A percentile compares a stretch with the other conserved stretches of the same genome.
These are phyloP conservation scores for Philonicus albiceps DNA, from an alignment of 2,888 invertebrate species.

Conservation along the genomic window DNA sequence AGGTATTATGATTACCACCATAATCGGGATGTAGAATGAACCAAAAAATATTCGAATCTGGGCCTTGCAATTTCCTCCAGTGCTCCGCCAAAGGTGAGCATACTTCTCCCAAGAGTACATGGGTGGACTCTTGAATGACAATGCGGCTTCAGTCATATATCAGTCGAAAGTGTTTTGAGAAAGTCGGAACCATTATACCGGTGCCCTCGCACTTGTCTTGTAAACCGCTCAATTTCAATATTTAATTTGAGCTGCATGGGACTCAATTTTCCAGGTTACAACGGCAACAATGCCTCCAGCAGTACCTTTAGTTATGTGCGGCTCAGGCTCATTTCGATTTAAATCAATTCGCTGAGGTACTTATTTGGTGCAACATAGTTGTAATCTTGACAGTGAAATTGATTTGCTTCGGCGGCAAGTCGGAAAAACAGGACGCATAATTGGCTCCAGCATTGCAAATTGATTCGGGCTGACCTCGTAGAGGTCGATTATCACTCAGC, in stretches of 20 bases:
- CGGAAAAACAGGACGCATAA: not conserved
- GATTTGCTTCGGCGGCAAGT: not conserved
- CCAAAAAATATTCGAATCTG: not conserved
- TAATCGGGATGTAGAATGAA: not conserved
- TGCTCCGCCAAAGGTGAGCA: not conserved
- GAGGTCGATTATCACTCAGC: not conserved
- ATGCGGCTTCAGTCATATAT: not conserved
- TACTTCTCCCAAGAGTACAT: not conserved
- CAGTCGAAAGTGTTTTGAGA: not conserved
- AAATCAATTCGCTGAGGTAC: not conserved
- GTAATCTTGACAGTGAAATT: slow-evolving; percentile 6
- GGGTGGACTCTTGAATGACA: not conserved
- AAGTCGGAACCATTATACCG: not conserved
- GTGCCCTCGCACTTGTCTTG: not conserved
- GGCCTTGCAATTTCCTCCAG: not conserved
- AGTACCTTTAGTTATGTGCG: not conserved
- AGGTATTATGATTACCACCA: not conserved
- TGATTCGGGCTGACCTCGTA: not conserved
- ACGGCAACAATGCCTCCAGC: not conserved
- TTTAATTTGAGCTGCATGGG: not conserved
- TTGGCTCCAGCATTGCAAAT: not conserved
- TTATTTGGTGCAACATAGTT: not conserved
- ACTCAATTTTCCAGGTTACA: not conserved
- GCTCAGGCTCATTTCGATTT: not conserved
- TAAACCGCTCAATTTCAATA: not conserved